Evolutionary conservation across 2,888 invertebrate genomes (phyloP), one percentile per base, ranked within the genome.

Genomic region (Sphecodes monilicornis): DNA sequence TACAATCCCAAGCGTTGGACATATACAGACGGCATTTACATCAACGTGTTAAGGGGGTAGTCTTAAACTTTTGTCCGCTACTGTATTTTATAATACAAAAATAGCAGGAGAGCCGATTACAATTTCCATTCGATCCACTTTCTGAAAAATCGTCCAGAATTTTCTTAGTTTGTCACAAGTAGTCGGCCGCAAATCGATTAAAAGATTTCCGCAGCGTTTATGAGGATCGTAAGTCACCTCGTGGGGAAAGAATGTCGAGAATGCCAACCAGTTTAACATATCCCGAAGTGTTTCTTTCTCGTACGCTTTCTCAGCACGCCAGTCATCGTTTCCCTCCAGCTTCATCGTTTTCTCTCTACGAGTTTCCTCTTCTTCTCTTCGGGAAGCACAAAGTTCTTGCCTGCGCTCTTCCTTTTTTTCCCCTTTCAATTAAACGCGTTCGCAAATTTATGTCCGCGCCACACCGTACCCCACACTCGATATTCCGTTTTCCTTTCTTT

Each of bases 361-460:
- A 81, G 64, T 76, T 76, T 80, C 78, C 78, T 74, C 82, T n/a
- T 76, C 64, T 85, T 87, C 84, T 89, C 86, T 88, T 90, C 72
- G 70, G 70, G 64, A 39, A 70, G 50, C 85, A 50, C 73, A 54
- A 29, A 50, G 16, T 29, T 76, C 76, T 78, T 74, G 66, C 73
- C 76, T 71, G 76, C 81, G 76, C 76, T 84, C 84, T 89, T 89
- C 90, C 90, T 90, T 93, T 90, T 92, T 76, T 81, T 92, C 92
- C 93, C 93, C 92, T 93, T 94, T 94, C 94, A 94, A 94, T 94
- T 94, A 94, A 94, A 93, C 92, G 90, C 90, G 90, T 90, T 91
- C 87, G 93, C 91, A 94, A 94, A 94, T 94, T 94, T 94, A 94
- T 94, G 94, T 94, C 90, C 91, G 89, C 89, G 89, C 91, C 87